These are phyloP conservation scores for Eubasilissa splendida DNA, from an alignment of 2,888 invertebrate genomes.

Conservation along the genomic window DNA sequence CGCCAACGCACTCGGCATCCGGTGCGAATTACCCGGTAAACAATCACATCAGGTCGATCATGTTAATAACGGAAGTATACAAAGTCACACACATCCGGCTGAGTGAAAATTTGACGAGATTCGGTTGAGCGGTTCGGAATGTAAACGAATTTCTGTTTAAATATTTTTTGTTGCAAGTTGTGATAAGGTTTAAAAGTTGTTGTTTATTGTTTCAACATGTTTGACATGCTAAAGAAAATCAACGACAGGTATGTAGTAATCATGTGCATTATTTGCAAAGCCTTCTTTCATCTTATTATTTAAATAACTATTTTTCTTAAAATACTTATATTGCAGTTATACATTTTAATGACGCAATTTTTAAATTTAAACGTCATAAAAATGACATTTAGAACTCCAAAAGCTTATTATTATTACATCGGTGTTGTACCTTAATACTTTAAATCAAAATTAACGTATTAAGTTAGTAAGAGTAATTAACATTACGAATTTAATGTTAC, in stretches of 20 bases:
- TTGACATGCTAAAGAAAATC: constrained; percentile 56
- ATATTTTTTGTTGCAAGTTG: constrained; percentile 17
- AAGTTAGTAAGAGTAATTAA: too few relatives aligned
- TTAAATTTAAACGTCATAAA: too few relatives aligned
- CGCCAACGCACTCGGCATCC: constrained; percentile 40
- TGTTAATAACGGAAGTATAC: constrained; percentile 4
- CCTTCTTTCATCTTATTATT: too few relatives aligned
- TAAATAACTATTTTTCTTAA: too few relatives aligned
- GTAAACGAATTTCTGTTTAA: constrained; percentile 1
- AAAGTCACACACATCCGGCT: not conserved
- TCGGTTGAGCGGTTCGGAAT: not conserved
- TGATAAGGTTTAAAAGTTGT: constrained; percentile 27
- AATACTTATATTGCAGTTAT: too few relatives aligned
- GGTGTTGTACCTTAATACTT: too few relatives aligned
- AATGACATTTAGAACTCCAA: too few relatives aligned
- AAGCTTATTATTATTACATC: too few relatives aligned
- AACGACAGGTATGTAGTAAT: constrained; percentile 45
- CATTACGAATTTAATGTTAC: too few relatives aligned
- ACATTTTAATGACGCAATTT: too few relatives aligned
- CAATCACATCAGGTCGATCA: constrained; percentile 6
- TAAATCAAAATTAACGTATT: too few relatives aligned
- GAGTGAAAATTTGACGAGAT: constrained; percentile 15
- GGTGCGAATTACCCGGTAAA: constrained; percentile 18
- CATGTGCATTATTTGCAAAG: too few relatives aligned
- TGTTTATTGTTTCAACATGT: constrained; percentile 49